Base-by-base conservation (phyloP, 1,140 invertebrate genomes). In the Galleria mellonella region DNA sequence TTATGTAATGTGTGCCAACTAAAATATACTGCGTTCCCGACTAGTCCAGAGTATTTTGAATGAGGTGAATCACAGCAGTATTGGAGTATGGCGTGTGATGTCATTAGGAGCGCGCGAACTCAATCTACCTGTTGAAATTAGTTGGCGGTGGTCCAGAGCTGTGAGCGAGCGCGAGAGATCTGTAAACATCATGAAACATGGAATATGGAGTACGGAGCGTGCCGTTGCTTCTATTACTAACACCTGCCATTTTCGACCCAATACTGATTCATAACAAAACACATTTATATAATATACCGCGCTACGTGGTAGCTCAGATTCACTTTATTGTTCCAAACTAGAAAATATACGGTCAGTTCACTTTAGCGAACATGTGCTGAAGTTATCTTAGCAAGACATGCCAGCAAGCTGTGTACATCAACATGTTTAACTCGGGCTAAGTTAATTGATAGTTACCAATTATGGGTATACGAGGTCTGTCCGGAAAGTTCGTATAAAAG, bases 121-220 rank as follows among this genome's bases (percentile, higher is more conserved):
- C 61, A 59, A 71, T 72, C 64, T 79, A 83, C 78, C 78, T 83
- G 78, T 82, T 75, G 75, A 73, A 69, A 70, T 69, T 62, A 75
- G 55, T 74, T 83, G 78, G 78, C 78, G 51, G 23, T 29, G 46
- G 45, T 71, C 78, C 78, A 83, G 72, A 39, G 44, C 60, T 57
- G 52, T 53, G 51, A 50, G 62, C 51, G 46, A 32, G 46, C 54
- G 53, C 55, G 55, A 46, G 52, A 55, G 55, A 48, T 59, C 54
- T 67, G 64, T 71, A 70, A 69, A 74, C 65, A 68, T 56, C 46
- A 49, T 53, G 59, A 55, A 53, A 57, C 57, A 65, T 61, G 51
- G 42, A 47, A 46, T 58, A 43, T 43, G 49, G 45, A 50, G 47
- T 47, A 41, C 35, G 39, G 55, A 13, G 32, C 45, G 47, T 44